phyloP scores from a whole-genome alignment of 1,140 invertebrate genomes.

The Drosophila tristis region DNA sequence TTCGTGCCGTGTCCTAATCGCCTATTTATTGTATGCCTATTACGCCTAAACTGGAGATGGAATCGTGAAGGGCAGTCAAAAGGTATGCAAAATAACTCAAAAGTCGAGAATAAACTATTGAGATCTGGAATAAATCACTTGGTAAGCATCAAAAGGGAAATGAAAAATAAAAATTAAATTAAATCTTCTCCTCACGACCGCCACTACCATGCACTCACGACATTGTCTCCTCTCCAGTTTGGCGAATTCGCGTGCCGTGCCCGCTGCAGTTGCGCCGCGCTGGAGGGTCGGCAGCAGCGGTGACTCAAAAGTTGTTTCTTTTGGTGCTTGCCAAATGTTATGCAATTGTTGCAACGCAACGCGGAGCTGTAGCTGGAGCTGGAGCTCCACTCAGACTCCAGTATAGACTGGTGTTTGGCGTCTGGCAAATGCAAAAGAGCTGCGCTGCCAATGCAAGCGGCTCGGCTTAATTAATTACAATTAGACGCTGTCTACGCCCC shows the following conservation, averaged over 20 bases:
- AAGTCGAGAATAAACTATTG: too few relatives aligned
- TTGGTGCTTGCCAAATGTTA: conserved; percentile 62
- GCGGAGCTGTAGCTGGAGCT: neutral
- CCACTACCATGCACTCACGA: neutral
- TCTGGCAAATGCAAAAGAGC: conserved; percentile 45
- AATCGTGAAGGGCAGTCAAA: neutral
- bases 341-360: conserved; percentile 59
- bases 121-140: too few relatives aligned
- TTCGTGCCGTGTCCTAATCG: conserved; percentile 67
- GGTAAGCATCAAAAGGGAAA: too few relatives aligned
- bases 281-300: conserved; percentile 2
- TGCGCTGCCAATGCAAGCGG: conserved; percentile 41
- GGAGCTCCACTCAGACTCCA: too few relatives aligned
- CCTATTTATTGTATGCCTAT: conserved; percentile 53
- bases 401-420: neutral
- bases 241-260: conserved; percentile 11
- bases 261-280: conserved; percentile 44
- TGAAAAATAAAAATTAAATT: too few relatives aligned
- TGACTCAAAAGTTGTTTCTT: conserved; percentile 39
- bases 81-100: too few relatives aligned
- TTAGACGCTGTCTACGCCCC: conserved; percentile 35
- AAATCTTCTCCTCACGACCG: too few relatives aligned
- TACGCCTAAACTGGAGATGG: conserved; percentile 17
- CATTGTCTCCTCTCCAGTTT: neutral
- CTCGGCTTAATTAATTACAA: conserved; percentile 62